phyloP scores from a whole-genome alignment of 30 jellyfish, hydroid and myxozoan species.

The Mastigias papua region DNA sequence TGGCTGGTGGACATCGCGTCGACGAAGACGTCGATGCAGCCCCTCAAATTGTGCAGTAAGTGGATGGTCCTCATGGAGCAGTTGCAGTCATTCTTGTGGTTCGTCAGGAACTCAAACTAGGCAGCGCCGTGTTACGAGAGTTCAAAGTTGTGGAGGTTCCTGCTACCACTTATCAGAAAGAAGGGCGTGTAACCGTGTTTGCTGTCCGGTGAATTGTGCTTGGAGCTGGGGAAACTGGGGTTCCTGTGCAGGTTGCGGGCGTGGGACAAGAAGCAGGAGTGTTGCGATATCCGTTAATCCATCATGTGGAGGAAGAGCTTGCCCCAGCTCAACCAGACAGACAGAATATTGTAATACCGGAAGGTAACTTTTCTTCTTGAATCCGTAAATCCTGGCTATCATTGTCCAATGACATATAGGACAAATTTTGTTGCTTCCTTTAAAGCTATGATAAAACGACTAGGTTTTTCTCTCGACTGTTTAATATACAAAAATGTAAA shows the following conservation, averaged over 20 bases:
- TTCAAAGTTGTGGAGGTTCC: constrained; percentile 62
- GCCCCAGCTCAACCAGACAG: constrained; percentile 52
- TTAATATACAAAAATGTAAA: too few species aligned
- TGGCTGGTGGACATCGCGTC: constrained; percentile 55
- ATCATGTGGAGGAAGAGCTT: constrained; percentile 77
- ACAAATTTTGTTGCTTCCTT: too few species aligned
- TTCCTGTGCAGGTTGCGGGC: constrained; percentile 45
- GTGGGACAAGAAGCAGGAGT: constrained; percentile 66
- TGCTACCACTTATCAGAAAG: constrained; percentile 45
- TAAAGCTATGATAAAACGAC: too few species aligned
- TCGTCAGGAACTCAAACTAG: constrained; percentile 50
- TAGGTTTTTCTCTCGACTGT: too few species aligned
- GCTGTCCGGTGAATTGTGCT: constrained; percentile 82
- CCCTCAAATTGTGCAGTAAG: constrained; percentile 44
- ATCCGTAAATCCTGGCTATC: too few species aligned
- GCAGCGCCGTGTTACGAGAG: constrained; percentile 56
- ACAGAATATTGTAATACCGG: constrained; percentile 51
- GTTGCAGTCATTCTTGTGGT: constrained; percentile 66
- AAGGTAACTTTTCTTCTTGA: too few species aligned
- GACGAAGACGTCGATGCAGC: constrained; percentile 59
- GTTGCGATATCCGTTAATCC: constrained; percentile 37
- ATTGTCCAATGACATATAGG: too few species aligned
- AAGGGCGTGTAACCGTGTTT: constrained; percentile 72
- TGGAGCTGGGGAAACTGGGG: constrained; percentile 54
- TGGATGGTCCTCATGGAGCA: constrained; percentile 53